Evolutionary conservation across 1,140 invertebrate species (phyloP).

Genomic region (Bradysia coprophila): DNA sequence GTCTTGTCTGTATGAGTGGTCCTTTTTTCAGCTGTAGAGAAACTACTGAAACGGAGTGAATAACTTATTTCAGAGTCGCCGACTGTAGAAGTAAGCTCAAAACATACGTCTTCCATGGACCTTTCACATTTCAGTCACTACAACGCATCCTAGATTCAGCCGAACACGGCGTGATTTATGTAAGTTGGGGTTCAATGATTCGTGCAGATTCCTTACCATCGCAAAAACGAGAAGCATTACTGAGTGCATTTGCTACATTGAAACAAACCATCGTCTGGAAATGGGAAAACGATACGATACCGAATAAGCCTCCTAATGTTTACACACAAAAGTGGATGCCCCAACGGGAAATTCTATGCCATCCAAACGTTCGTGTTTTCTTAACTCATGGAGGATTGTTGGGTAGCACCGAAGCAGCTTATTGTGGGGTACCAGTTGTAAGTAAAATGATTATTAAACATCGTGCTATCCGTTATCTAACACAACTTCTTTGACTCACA

Average conservation of each 20-base stretch:
- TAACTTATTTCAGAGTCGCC: no score
- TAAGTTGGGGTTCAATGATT: slow-evolving; percentile 50
- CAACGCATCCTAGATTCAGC: background rate
- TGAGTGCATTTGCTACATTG: slow-evolving; percentile 36
- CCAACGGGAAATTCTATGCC: slow-evolving; percentile 46
- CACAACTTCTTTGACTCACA: no score
- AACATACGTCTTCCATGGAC: background rate
- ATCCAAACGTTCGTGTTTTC: slow-evolving; percentile 44
- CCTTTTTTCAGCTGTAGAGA: no score
- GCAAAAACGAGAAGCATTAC: slow-evolving; percentile 32
- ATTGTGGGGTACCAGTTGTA: slow-evolving; percentile 56
- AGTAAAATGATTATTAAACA: no score
- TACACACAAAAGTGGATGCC: slow-evolving; percentile 46
- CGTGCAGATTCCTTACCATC: slow-evolving; percentile 36
- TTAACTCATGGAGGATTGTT: slow-evolving; percentile 56
- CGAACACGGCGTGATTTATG: slow-evolving; percentile 41
- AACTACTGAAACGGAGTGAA: no score
- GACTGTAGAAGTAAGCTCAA: no score
- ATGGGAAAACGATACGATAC: slow-evolving; percentile 40
- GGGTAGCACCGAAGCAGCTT: slow-evolving; percentile 49
- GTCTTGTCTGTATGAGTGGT: no score
- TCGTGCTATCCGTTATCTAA: no score
- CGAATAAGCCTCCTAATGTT: slow-evolving; percentile 40
- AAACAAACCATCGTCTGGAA: slow-evolving; percentile 50
- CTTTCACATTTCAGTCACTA: background rate